phyloP scores from a whole-genome alignment of 2,113 vertebrate genomes.

The Bostrychus sinensis region DNA sequence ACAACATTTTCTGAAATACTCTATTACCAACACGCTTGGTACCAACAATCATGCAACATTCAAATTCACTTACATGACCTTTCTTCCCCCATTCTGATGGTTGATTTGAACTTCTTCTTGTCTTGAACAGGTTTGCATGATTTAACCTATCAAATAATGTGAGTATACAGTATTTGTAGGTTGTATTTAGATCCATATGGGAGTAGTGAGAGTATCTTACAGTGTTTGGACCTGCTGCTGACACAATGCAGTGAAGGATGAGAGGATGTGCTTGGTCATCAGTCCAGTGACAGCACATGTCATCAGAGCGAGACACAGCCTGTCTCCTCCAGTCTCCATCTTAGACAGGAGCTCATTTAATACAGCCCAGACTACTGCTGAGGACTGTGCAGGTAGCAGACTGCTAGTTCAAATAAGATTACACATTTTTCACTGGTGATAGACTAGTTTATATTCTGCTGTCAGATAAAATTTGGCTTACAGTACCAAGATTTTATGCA shows the following conservation, averaged over 20 bases:
- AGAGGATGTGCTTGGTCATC: constrained; percentile 25
- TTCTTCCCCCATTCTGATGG: too few species aligned
- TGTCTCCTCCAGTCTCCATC: constrained; percentile 22
- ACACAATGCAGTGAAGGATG: constrained; percentile 6
- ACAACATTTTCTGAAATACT: too few species aligned
- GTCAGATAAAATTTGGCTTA: too few species aligned
- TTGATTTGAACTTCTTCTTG: neutral
- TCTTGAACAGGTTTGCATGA: neutral
- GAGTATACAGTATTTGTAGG: neutral
- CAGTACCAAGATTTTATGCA: too few species aligned
- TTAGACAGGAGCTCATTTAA: neutral
- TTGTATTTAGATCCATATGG: neutral
- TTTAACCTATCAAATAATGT: neutral
- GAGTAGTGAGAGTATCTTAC: neutral
- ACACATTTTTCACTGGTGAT: neutral
- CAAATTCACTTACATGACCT: too few species aligned
- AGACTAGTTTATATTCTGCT: neutral
- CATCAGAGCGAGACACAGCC: constrained; percentile 13
- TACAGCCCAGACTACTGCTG: neutral
- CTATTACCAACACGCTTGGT: too few species aligned
- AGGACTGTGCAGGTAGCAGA: neutral
- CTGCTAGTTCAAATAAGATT: neutral
- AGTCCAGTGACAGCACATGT: constrained; percentile 19
- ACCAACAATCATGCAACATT: too few species aligned
- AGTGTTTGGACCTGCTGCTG: neutral